Conservation (phyloP, 2,113 vertebrate species). For the Stegostoma tigrinum region DNA sequence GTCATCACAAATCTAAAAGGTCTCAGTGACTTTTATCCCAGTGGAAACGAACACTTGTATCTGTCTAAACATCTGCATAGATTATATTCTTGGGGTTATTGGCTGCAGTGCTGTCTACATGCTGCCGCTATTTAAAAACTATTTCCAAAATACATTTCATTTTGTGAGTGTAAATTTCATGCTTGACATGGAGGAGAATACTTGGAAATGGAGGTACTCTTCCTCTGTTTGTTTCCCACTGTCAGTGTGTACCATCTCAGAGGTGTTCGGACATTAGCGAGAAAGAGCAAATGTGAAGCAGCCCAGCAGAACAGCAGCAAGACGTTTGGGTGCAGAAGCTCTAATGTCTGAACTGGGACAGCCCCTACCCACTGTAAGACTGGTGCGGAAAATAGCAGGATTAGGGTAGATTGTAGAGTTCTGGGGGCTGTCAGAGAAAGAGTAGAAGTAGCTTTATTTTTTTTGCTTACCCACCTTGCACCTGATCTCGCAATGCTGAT, state of each 20-base stretch:
- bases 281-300: background rate
- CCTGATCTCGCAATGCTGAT: background rate
- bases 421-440: background rate
- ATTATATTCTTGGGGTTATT: background rate
- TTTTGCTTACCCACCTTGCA: background rate
- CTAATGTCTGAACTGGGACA: background rate
- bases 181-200: too few species aligned
- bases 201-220: too few species aligned
- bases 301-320: background rate
- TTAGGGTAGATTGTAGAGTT: background rate
- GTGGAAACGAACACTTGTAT: background rate
- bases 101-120: background rate
- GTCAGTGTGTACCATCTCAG: too few species aligned
- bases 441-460: background rate
- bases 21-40: background rate
- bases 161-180: too few species aligned
- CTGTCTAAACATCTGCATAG: background rate
- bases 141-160: background rate
- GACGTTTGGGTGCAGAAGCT: background rate
- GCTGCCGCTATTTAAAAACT: background rate
- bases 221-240: too few species aligned
- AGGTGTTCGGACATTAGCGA: background rate
- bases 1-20: background rate
- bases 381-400: background rate
- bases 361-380: background rate